A percentile compares a stretch with the other conserved stretches of the same genome.
phyloP scores from a whole-genome alignment of 2,113 vertebrate genomes.

The Regulus satrapa region DNA sequence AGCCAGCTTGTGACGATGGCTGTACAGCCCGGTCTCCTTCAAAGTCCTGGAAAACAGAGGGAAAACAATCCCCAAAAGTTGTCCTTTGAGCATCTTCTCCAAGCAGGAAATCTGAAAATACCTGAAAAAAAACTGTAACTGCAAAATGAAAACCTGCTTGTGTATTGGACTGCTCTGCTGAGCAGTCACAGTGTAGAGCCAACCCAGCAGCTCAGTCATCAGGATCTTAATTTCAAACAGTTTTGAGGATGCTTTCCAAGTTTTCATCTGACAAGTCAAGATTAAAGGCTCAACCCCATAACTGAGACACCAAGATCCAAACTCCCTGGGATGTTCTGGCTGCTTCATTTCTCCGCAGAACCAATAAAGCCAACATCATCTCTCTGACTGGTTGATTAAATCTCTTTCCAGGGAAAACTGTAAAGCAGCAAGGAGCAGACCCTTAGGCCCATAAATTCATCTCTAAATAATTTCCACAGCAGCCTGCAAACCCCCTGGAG shows the following conservation, averaged over 20 bases:
- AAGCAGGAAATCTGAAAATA: neutral
- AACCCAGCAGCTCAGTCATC: neutral
- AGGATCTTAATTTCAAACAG: neutral
- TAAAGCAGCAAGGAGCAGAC: neutral
- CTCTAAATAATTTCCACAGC: neutral
- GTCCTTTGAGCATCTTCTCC: neutral
- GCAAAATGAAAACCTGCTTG: constrained; percentile 25
- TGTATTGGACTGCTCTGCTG: neutral
- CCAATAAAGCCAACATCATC: constrained; percentile 32
- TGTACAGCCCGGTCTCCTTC: constrained; percentile 88
- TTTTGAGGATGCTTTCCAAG: constrained; percentile 13
- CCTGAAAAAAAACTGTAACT: neutral
- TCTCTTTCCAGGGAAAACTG: neutral
- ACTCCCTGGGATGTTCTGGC: neutral
- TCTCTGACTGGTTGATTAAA: constrained; percentile 37
- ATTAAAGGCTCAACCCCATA: constrained; percentile 30
- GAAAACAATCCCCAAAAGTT: neutral
- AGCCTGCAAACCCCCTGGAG: neutral
- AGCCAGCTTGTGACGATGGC: constrained; percentile 89
- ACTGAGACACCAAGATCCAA: neutral
- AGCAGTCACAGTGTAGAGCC: neutral
- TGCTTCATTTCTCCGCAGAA: neutral
- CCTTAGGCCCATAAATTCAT: neutral
- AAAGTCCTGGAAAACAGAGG: constrained; percentile 78
- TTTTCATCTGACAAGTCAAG: constrained; percentile 29